Conservation (phyloP, 2,113 vertebrate species). For the Lichenostomus cassidix region DNA sequence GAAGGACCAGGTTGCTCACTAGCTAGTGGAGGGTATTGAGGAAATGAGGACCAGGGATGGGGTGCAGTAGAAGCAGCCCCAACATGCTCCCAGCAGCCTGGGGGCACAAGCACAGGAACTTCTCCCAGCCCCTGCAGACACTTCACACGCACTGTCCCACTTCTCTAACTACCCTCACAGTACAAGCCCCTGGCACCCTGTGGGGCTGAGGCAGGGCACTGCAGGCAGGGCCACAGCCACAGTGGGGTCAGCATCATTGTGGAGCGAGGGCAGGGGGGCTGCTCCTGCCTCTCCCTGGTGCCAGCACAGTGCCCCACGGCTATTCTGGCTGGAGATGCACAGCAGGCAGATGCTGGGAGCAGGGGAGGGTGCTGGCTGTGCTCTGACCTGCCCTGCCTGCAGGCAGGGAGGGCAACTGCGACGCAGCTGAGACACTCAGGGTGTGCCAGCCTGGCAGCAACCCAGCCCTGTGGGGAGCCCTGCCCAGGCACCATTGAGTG, state of each 20-base stretch:
- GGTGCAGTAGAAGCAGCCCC: background rate
- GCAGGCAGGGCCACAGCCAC: background rate
- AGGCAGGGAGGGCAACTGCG: background rate
- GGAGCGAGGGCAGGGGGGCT: background rate
- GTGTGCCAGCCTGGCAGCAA: background rate
- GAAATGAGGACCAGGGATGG: background rate
- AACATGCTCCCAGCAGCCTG: background rate
- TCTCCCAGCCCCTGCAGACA: background rate
- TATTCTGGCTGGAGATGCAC: background rate
- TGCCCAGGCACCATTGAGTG: background rate
- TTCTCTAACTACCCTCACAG: no score
- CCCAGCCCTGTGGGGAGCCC: background rate
- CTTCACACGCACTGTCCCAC: background rate
- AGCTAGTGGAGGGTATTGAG: background rate
- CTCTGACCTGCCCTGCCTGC: background rate
- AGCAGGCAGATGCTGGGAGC: background rate
- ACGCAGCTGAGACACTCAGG: background rate
- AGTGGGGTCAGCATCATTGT: background rate
- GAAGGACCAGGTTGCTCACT: background rate
- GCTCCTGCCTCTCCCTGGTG: rapidly evolving
- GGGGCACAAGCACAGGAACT: background rate
- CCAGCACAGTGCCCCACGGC: rapidly evolving
- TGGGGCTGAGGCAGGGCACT: rapidly evolving
- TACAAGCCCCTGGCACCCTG: background rate
- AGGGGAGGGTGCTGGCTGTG: background rate